phyloP scores from a whole-genome alignment of 2,113 vertebrate species.

The Sorex araneus region DNA sequence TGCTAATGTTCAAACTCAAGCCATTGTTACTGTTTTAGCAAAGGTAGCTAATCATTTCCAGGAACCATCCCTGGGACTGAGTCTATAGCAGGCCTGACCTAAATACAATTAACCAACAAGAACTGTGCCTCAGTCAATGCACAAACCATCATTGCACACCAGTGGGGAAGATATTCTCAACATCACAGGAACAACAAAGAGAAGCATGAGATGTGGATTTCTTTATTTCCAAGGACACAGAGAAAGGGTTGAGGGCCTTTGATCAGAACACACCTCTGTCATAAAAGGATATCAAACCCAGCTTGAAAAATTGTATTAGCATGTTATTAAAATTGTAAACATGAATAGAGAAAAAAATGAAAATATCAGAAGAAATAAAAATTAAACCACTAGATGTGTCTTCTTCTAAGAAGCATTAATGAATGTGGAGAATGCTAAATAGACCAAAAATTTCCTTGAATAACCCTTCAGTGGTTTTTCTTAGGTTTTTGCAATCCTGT shows the following conservation, averaged over 20 bases:
- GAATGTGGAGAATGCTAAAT: background rate
- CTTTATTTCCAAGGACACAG: background rate
- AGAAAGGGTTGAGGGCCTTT: background rate
- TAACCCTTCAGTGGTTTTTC: background rate
- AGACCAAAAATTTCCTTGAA: background rate
- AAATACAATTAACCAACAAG: background rate
- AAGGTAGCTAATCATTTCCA: background rate
- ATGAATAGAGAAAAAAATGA: background rate
- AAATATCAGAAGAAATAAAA: background rate
- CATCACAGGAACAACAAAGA: background rate
- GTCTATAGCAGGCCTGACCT: too few species aligned
- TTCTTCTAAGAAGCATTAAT: background rate
- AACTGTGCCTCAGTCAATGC: background rate
- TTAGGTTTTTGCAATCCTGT: background rate
- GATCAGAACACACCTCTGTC: background rate
- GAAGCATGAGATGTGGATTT: background rate
- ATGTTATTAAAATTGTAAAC: background rate
- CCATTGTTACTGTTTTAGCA: background rate
- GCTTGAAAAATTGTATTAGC: background rate
- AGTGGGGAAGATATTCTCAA: background rate
- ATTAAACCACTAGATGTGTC: background rate
- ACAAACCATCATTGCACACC: background rate
- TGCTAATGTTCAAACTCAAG: background rate
- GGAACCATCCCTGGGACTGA: background rate
- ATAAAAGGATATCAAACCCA: background rate